Base-by-base conservation (phyloP, 2,797 vertebrate genomes). In the Poecile montanus region DNA sequence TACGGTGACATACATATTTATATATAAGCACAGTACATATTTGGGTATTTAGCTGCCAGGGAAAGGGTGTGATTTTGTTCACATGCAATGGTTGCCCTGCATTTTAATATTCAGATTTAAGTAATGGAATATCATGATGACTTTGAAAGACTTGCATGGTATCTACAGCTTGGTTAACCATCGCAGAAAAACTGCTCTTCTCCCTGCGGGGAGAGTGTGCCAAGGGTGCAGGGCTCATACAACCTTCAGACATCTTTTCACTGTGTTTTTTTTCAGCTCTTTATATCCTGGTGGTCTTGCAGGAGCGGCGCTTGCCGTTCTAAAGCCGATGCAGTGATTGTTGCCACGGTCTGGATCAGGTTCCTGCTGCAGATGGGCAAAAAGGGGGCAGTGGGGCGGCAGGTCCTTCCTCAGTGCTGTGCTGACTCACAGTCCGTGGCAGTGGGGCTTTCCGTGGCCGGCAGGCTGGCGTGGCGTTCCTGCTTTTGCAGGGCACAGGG, bases 341-440 rank as follows among this genome's bases (percentile, higher is more conserved):
- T 29, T 4, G 1, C 51, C 20, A 12, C 29, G 1, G 5, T 19
- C 32, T 30, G 26, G 38, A 54, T 57, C n/a, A 20, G 44, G 15
- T 22, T 60, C 36, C 15, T 1, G 3, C n/a, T 2, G 5, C 34
- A 47, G 25, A 40, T 0, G 2, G 11, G 14, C 2, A 21, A 29
- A 11, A 76, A 45, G 32, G 0, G 0, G 9, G 4, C 0, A 0
- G 9, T 26, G 44, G 16, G 26, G 27, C 7, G 4, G 40, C 1
- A 1, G 9, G 15, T 73, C 66, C 18, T 85, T n/a, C 23, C 22
- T 9, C 1, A 1, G 25, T 1, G 0, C 73, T 32, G 34, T 40
- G 68, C 38, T 57, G 68, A 11, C 70, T 36, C 29, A 13, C 1
- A 0, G 56, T 17, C 34, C 1, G 0, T 8, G 22, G 18, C 3